Evolutionary conservation across 2,113 vertebrate species (phyloP), one percentile per base, ranked within the genome.

Genomic region (Eurystomus gularis): DNA sequence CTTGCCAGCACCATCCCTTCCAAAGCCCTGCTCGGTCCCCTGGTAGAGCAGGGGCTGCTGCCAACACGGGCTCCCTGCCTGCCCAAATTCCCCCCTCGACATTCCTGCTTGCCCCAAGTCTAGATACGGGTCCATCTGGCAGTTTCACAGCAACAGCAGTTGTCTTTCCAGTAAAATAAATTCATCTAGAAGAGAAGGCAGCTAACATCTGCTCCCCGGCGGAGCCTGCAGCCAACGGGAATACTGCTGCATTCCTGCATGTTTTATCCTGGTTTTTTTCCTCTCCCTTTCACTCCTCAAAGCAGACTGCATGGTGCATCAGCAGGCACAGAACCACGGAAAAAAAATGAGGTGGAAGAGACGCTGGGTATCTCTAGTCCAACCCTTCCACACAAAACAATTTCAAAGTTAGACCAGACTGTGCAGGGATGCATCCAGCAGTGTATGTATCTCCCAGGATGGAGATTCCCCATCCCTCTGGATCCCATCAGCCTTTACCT

Each of bases 101-200:
- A 66, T 21, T 33, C 54, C 68, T n/a, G 16, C 37, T 90, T 54
- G 69, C 81, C 84, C 78, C 84, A 91, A 51, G 72, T 54, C 83
- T n/a, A 17, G 6, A 7, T 28, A 46, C 29, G 48, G 35, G 31
- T 75, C 84, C 94, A 90, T 78, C 79, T 92, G 88, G 75, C 82
- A 87, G 57, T n/a, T 49, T 66, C 46, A 57, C n/a, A 71, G n/a
- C 72, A 95, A 68, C 90, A 94, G 73, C 87, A 89, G 82, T 42
- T 71, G 46, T 33, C 64, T 55, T 90, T 82, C 73, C 90, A 82
- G 87, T 42, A 81, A 79, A 89, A 94, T 60, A 78, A 95, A 87
- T 85, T 68, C 42, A 82, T 33, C 42, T 39, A n/a, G 31, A 42
- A 88, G 48, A 64, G 62, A 83, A 93, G 69, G 73, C 92, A 95